A percentile compares a stretch with the other conserved stretches of the same genome.
These are phyloP conservation scores for Laticauda laticaudata DNA, from an alignment of 2,113 vertebrate species.

Conservation along the genomic window DNA sequence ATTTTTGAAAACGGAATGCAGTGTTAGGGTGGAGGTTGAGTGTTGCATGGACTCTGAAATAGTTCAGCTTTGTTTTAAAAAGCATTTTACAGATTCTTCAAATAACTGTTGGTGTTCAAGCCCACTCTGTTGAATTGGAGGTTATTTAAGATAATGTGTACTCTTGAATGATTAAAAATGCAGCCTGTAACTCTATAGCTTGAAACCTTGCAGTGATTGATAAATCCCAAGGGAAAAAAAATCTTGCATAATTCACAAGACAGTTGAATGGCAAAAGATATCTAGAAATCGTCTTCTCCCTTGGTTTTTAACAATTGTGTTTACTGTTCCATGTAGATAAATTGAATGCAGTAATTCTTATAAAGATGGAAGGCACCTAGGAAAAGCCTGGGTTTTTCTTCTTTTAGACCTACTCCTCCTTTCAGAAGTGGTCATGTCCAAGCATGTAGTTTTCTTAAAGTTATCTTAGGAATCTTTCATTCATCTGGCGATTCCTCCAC, in stretches of 20 bases:
- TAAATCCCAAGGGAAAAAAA: not conserved
- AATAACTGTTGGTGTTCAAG: not conserved
- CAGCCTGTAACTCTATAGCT: not conserved
- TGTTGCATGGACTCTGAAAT: not conserved
- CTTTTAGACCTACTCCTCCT: not conserved
- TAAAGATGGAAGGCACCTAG: not conserved
- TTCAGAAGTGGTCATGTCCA: not conserved
- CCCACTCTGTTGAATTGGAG: not conserved
- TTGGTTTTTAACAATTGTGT: not conserved
- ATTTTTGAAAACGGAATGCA: not conserved
- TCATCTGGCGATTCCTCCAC: not conserved
- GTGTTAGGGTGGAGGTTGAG: not conserved
- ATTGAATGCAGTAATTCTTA: not conserved
- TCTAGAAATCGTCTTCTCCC: not conserved
- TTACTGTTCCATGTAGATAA: not conserved
- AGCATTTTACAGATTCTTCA: not conserved
- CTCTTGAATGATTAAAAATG: not conserved
- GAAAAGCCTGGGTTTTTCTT: not conserved
- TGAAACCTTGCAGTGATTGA: not conserved
- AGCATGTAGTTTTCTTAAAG: not conserved
- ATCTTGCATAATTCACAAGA: not conserved
- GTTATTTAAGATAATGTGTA: not conserved
- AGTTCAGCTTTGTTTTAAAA: not conserved
- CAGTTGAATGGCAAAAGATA: not conserved
- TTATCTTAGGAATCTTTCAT: not conserved